These are phyloP conservation scores for Sebastes schlegelii DNA, from an alignment of 2,113 vertebrate genomes.

Conservation along the genomic window DNA sequence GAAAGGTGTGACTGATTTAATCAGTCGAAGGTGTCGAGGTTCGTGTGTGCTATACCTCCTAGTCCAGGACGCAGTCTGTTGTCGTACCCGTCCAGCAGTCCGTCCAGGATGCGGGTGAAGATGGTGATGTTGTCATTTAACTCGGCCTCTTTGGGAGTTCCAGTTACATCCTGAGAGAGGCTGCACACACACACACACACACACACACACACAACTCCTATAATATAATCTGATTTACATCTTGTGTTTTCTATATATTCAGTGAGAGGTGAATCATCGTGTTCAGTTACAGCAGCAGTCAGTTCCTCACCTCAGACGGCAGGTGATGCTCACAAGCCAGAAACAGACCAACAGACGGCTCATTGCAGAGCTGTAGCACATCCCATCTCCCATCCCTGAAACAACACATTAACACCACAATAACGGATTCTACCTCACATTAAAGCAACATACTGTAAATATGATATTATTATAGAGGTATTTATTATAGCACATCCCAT, in stretches of 20 bases:
- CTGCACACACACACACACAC: constrained; percentile 44
- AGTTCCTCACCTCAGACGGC: constrained; percentile 90
- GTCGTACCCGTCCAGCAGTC: constrained; percentile 95
- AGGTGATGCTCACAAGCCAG: constrained; percentile 89
- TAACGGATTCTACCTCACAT: no score
- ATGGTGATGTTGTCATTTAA: constrained; percentile 96
- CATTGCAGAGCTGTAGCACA: constrained; percentile 90
- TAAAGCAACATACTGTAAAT: no score
- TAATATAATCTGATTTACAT: no score
- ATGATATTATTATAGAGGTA: no score
- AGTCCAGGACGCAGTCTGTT: constrained; percentile 95
- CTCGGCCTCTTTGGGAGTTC: constrained; percentile 87
- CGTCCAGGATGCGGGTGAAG: constrained; percentile 95
- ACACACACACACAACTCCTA: no score
- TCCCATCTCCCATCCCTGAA: constrained; percentile 96
- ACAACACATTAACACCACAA: constrained; percentile 17
- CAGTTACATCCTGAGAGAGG: constrained; percentile 89
- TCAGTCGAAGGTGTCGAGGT: constrained; percentile 17
- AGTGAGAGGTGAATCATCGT: no score
- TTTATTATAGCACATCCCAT: no score
- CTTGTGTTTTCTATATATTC: no score
- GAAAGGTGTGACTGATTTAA: constrained; percentile 14
- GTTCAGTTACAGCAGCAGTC: constrained; percentile 13
- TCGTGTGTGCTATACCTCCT: constrained; percentile 85
- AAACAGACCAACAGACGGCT: constrained; percentile 88